These are phyloP conservation scores for Tympanoctomys barrerae DNA, from an alignment of 2,797 vertebrate species.

Conservation along the genomic window DNA sequence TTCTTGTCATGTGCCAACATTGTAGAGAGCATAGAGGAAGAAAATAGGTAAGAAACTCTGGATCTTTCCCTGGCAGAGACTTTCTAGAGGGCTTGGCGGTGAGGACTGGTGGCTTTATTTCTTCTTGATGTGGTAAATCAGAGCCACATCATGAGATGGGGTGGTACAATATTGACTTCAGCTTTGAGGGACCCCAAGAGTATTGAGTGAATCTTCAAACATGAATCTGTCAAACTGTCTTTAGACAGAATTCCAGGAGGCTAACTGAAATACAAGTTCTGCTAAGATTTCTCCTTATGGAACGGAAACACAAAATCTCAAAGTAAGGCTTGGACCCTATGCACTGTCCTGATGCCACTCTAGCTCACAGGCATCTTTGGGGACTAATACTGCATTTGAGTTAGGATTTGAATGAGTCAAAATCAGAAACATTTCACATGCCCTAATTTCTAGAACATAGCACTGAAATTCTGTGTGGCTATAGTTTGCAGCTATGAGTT, in stretches of 20 bases:
- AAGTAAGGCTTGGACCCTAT: not conserved
- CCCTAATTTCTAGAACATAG: conserved; percentile 33
- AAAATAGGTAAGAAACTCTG: not conserved
- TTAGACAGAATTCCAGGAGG: conserved; percentile 20
- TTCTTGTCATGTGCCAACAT: conserved; percentile 25
- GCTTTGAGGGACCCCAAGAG: not conserved
- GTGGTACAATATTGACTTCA: not conserved
- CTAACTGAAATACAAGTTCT: conserved; percentile 14
- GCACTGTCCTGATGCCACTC: not conserved
- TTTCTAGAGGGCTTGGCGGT: not conserved
- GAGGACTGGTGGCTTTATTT: not conserved
- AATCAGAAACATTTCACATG: conserved; percentile 14
- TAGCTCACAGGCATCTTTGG: not conserved
- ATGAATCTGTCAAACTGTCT: not conserved
- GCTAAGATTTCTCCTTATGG: not conserved
- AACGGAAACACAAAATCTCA: not conserved
- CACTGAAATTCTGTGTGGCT: conserved; percentile 13
- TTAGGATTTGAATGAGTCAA: not conserved
- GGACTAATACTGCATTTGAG: not conserved
- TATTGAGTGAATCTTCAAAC: not conserved
- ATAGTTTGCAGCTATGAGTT: not conserved
- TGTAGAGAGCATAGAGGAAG: not conserved
- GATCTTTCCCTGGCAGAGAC: not conserved
- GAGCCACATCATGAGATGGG: not conserved
- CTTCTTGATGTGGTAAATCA: not conserved